Conservation (phyloP, 1,140 invertebrate species). For the Agrilus planipennis region DNA sequence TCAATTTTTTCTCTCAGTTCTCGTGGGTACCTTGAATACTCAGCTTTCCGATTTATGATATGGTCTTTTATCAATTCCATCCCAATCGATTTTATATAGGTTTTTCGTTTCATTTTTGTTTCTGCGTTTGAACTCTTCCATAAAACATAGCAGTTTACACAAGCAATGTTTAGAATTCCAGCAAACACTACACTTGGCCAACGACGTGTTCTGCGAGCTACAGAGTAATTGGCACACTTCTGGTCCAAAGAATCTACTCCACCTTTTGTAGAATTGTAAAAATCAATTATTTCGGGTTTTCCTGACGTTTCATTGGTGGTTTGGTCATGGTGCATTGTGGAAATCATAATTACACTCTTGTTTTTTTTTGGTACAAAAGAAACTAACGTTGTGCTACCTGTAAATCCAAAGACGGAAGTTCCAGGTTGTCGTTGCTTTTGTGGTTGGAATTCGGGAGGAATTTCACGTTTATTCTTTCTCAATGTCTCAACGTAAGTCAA, state of each 20-base stretch:
- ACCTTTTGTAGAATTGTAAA: slow-evolving; percentile 34
- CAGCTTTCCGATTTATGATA: no score
- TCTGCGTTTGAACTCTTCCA: no score
- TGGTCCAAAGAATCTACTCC: slow-evolving; percentile 31
- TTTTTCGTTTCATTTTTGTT: no score
- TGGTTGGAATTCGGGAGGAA: slow-evolving; percentile 16
- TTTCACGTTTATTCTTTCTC: slow-evolving; percentile 27
- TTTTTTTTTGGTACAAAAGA: slow-evolving; percentile 17
- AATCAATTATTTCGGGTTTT: slow-evolving; percentile 31
- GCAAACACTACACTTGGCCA: slow-evolving; percentile 1
- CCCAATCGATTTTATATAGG: no score
- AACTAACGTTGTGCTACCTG: slow-evolving; percentile 14
- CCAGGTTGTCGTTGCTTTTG: slow-evolving; percentile 6
- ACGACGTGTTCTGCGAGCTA: slow-evolving; percentile 6
- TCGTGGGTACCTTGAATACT: no score
- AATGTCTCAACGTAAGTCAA: slow-evolving; percentile 24
- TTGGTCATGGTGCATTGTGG: slow-evolving; percentile 20
- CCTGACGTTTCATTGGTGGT: slow-evolving; percentile 14
- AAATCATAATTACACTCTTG: slow-evolving; percentile 22
- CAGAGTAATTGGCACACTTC: slow-evolving; percentile 12
- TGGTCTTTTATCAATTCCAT: no score
- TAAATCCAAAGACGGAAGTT: slow-evolving; percentile 17
- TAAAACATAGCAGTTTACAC: slow-evolving; percentile 22
- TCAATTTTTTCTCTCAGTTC: no score
- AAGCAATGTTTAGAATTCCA: slow-evolving; percentile 11